Percentiles rank a stretch among this genome's conserved stretches.
phyloP scores from a whole-genome alignment of 2,888 invertebrate species.

The Drymonia ruficornis region DNA sequence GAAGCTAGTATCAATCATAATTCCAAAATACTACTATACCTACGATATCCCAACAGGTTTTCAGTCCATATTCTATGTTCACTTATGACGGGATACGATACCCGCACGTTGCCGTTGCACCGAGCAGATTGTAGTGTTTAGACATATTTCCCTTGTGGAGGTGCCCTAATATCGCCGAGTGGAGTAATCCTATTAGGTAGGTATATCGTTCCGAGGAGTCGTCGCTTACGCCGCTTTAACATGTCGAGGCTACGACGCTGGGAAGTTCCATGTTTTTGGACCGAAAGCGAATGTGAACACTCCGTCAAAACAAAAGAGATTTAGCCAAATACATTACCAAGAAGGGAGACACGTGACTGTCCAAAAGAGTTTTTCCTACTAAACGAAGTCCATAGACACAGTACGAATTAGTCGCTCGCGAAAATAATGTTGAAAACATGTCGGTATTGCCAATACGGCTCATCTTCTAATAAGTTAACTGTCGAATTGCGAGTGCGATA shows the following conservation, averaged over 20 bases:
- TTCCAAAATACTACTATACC: constrained; percentile 6
- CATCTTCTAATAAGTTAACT: too few relatives aligned
- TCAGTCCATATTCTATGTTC: constrained; percentile 16
- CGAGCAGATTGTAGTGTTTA: constrained; percentile 56
- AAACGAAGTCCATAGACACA: too few relatives aligned
- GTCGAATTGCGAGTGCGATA: too few relatives aligned
- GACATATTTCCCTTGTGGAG: constrained; percentile 75
- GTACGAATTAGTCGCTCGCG: too few relatives aligned
- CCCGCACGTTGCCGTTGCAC: constrained; percentile 23
- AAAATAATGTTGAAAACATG: too few relatives aligned
- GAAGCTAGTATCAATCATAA: too few relatives aligned
- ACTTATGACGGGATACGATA: constrained; percentile 6
- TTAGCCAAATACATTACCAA: too few relatives aligned
- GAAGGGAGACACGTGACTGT: too few relatives aligned
- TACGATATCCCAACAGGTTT: constrained; percentile 13
- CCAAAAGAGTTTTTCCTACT: too few relatives aligned
- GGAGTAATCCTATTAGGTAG: constrained; percentile 70
- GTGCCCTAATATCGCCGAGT: constrained; percentile 61
- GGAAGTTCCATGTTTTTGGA: constrained; percentile 17
- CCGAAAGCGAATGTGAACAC: constrained; percentile 18
- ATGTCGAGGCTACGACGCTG: constrained; percentile 35
- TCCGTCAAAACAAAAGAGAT: constrained; percentile 5
- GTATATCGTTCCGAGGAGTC: constrained; percentile 45
- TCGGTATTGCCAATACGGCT: too few relatives aligned
- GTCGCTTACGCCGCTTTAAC: constrained; percentile 41